Conservation (phyloP, 2,888 invertebrate genomes). For the Sarcophaga variegata region DNA sequence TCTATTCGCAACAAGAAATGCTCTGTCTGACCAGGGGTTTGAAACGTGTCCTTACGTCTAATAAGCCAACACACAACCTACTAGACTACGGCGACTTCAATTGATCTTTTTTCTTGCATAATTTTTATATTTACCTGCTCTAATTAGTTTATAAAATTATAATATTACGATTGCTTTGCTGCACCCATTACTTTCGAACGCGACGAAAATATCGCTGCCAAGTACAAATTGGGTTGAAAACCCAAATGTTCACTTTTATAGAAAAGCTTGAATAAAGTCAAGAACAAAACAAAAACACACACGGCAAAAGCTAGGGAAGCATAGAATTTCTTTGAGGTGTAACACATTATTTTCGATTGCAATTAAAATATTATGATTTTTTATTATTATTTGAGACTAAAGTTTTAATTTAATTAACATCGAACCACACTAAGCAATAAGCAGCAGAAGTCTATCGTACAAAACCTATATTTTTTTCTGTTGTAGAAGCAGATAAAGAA, state of each 20-base stretch:
- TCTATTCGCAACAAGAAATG: too few relatives aligned
- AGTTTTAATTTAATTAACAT: too few relatives aligned
- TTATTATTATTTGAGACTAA: too few relatives aligned
- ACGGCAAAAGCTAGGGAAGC: not conserved
- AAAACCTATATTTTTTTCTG: too few relatives aligned
- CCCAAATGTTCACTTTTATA: conserved; percentile 40
- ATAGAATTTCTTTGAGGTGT: conserved; percentile 13
- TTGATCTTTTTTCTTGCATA: too few relatives aligned
- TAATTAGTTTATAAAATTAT: not conserved
- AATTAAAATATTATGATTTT: too few relatives aligned
- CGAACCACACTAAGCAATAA: too few relatives aligned
- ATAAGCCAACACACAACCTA: too few relatives aligned
- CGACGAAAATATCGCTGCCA: not conserved
- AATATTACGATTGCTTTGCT: not conserved
- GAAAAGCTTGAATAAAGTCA: conserved; percentile 29
- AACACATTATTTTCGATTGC: conserved; percentile 1
- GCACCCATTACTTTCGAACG: not conserved
- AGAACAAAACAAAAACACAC: conserved; percentile 19
- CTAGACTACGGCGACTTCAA: too few relatives aligned
- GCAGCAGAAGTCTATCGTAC: too few relatives aligned
- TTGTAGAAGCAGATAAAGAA: not conserved
- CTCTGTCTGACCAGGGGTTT: too few relatives aligned
- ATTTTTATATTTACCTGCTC: not conserved
- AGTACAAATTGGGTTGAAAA: conserved; percentile 41
- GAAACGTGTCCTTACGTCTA: too few relatives aligned